A percentile compares a stretch with the other conserved stretches of the same genome.
Conservation (phyloP, 1,140 invertebrate genomes). For the Asobara japonica region DNA sequence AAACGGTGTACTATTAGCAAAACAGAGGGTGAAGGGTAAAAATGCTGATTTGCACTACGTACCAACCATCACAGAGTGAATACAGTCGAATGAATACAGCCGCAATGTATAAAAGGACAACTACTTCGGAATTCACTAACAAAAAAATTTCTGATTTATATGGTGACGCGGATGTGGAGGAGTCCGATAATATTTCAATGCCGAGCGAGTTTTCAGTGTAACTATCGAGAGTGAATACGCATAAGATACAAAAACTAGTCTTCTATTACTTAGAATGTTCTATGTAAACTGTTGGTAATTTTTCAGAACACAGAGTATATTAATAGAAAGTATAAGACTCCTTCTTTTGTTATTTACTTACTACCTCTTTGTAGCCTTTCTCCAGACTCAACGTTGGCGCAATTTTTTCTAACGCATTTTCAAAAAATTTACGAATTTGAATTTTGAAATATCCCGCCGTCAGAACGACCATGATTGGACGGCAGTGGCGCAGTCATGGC, state of each 20-base stretch:
- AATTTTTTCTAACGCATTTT: no score
- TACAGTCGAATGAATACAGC: constrained; percentile 36
- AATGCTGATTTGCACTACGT: constrained; percentile 30
- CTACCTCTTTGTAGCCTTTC: no score
- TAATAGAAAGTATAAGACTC: no score
- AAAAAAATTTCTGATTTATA: constrained; percentile 29
- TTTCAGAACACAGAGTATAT: no score
- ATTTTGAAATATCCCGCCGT: no score
- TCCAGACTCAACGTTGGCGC: no score
- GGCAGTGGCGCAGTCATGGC: no score
- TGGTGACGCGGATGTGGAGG: constrained; percentile 27
- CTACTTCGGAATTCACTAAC: constrained; percentile 1
- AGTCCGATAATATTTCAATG: constrained; percentile 32
- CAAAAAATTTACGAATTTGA: no score
- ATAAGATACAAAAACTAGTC: constrained; percentile 2
- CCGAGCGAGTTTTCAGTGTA: constrained; percentile 26
- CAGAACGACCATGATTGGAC: no score
- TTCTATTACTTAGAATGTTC: not conserved
- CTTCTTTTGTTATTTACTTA: no score
- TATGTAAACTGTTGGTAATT: no score
- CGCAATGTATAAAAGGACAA: constrained; percentile 29
- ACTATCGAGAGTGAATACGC: not conserved
- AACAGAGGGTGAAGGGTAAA: constrained; percentile 31
- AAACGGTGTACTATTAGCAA: constrained; percentile 32
- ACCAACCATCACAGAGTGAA: constrained; percentile 30